Conservation (phyloP, 2,113 vertebrate species). For the Dermatemys mawii region DNA sequence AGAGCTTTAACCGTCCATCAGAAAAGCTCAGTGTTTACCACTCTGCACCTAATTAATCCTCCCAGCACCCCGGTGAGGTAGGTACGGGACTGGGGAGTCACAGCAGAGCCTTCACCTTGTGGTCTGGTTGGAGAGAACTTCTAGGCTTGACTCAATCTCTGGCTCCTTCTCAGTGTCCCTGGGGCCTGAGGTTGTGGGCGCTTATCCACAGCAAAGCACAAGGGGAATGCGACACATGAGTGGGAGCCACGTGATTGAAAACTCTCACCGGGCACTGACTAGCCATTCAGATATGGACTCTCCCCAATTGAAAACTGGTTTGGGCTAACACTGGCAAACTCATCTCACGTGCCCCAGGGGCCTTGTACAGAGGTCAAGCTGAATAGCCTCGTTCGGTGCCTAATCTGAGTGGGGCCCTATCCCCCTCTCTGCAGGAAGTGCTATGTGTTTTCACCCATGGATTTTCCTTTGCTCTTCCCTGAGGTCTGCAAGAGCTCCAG, state of each 20-base stretch:
- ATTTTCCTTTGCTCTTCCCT: neutral
- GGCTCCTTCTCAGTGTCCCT: rapidly evolving
- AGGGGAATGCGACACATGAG: no score
- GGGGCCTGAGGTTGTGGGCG: rapidly evolving
- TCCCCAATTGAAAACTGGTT: no score
- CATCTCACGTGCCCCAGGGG: no score
- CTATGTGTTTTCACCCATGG: neutral
- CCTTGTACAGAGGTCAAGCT: no score
- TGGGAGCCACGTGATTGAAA: no score
- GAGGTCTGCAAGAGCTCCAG: neutral
- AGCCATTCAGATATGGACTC: no score
- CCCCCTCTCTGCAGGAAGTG: neutral
- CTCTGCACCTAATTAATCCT: neutral
- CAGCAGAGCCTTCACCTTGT: rapidly evolving
- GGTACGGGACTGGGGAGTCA: neutral
- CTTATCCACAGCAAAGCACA: neutral
- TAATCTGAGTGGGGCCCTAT: no score
- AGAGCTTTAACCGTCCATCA: neutral
- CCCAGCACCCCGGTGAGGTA: rapidly evolving
- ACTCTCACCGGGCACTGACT: no score
- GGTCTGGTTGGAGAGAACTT: neutral
- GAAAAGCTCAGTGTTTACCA: neutral
- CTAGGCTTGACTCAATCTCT: neutral
- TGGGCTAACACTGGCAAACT: no score
- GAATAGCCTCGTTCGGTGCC: no score